These are phyloP conservation scores for Galbula dea DNA, from an alignment of 2,113 vertebrate species.

Conservation along the genomic window DNA sequence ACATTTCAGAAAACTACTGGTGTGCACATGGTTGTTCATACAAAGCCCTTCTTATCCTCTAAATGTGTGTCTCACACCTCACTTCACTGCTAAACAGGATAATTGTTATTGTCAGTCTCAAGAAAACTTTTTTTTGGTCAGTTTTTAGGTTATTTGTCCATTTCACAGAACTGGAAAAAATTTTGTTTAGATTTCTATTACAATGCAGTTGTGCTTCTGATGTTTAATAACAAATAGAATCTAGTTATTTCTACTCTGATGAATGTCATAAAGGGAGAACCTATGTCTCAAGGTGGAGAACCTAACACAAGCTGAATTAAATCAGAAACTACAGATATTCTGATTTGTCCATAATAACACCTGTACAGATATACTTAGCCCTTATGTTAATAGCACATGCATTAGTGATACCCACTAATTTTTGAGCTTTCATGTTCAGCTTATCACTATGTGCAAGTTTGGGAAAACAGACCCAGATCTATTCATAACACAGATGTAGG, in stretches of 20 bases:
- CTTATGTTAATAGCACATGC: not conserved
- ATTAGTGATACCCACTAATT: not conserved
- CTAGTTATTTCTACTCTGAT: not conserved
- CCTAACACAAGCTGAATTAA: fast-evolving
- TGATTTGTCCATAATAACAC: not conserved
- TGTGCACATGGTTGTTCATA: not conserved
- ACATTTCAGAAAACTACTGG: not conserved
- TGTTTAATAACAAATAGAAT: not conserved
- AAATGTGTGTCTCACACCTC: not conserved
- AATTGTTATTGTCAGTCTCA: not conserved
- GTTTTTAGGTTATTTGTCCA: not conserved
- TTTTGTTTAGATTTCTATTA: not conserved
- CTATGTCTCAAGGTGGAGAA: not conserved
- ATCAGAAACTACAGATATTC: not conserved
- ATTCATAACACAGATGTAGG: not conserved
- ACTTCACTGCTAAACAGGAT: not conserved
- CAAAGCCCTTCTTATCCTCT: not conserved
- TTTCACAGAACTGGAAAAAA: not conserved
- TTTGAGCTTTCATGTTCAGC: not conserved
- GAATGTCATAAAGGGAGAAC: not conserved
- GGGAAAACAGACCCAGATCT: not conserved
- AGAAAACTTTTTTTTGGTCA: not conserved
- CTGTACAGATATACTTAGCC: not conserved
- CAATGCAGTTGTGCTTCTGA: not conserved
- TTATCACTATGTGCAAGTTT: not conserved